Percentiles rank a stretch among this genome's conserved stretches.
phyloP scores from a whole-genome alignment of 2,888 invertebrate genomes.

The Deroplatys truncata region DNA sequence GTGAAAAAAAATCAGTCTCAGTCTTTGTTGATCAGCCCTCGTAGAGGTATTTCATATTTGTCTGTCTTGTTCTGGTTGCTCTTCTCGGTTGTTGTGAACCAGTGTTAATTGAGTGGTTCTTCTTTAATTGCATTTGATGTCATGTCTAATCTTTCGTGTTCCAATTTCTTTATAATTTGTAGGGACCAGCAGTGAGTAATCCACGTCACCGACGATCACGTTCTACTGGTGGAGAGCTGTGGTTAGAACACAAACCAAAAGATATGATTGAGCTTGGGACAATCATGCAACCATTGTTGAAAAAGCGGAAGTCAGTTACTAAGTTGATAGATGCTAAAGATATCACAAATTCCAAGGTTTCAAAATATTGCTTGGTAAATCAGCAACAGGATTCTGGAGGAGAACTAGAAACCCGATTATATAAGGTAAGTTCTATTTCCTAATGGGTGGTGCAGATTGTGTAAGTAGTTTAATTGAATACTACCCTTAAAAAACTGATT shows the following conservation, averaged over 20 bases:
- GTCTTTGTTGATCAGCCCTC: too few relatives aligned
- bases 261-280: slow-evolving; percentile 81
- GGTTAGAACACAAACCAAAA: slow-evolving; percentile 86
- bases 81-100: too few relatives aligned
- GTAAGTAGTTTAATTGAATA: too few relatives aligned
- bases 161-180: background rate
- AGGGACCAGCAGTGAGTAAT: slow-evolving; percentile 46
- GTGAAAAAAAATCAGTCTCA: too few relatives aligned
- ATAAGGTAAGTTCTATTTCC: slow-evolving; percentile 58
- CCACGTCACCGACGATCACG: slow-evolving; percentile 72
- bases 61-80: too few relatives aligned
- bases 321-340: slow-evolving; percentile 74
- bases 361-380: slow-evolving; percentile 88
- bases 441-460: too few relatives aligned
- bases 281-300: slow-evolving; percentile 79
- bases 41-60: too few relatives aligned
- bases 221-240: slow-evolving; percentile 66
- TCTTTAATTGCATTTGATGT: background rate
- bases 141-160: background rate
- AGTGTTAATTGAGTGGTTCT: too few relatives aligned
- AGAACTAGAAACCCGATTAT: slow-evolving; percentile 86
- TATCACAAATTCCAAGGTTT: slow-evolving; percentile 65
- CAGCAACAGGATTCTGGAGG: slow-evolving; percentile 91
- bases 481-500: too few relatives aligned
- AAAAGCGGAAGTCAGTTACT: slow-evolving; percentile 76